phyloP scores from a whole-genome alignment of 2,888 invertebrate species.

The Dugesia japonica region DNA sequence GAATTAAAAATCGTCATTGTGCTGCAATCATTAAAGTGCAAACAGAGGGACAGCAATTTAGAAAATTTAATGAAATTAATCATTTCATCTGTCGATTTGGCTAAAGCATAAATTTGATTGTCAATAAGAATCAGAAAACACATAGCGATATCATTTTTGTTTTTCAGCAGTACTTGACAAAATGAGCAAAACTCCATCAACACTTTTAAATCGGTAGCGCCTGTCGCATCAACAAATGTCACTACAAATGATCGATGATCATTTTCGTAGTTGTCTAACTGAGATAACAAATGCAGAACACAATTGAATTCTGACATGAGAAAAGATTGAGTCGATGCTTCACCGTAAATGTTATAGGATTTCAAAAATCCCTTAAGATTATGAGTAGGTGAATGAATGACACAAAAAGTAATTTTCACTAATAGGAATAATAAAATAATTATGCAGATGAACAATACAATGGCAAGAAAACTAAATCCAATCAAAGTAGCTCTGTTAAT shows the following conservation, averaged over 20 bases:
- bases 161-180: background rate
- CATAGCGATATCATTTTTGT: background rate
- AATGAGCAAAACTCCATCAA: conserved; percentile 16
- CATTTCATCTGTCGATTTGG: background rate
- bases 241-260: background rate
- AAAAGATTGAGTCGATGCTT: background rate
- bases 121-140: background rate
- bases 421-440: background rate
- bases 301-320: background rate
- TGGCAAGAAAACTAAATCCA: conserved; percentile 16
- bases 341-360: background rate
- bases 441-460: background rate
- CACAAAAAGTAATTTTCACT: conserved; percentile 11
- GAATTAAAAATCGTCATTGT: background rate
- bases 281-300: background rate
- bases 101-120: background rate
- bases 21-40: background rate
- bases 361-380: background rate
- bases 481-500: background rate
- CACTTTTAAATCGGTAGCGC: background rate
- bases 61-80: conserved; percentile 11
- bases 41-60: background rate
- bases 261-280: background rate
- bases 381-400: background rate
- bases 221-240: background rate